These are phyloP conservation scores for Sebastes schlegelii DNA, from an alignment of 2,113 vertebrate genomes.

Conservation along the genomic window DNA sequence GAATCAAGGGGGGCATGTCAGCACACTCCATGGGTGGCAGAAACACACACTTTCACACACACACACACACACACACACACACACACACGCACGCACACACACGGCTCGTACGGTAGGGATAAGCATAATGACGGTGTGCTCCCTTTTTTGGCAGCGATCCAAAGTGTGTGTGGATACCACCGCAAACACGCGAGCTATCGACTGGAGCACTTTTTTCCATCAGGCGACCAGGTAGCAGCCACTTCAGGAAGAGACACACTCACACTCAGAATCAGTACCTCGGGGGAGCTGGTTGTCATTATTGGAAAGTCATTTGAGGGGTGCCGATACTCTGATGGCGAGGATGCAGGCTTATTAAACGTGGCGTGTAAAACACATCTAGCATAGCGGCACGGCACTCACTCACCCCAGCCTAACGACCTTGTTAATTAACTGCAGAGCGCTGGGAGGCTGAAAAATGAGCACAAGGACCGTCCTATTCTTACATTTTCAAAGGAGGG, in stretches of 20 bases:
- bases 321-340: conserved; percentile 64
- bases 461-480: conserved; percentile 57
- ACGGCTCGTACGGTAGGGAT: conserved; percentile 42
- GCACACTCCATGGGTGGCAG: conserved; percentile 70
- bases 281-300: conserved; percentile 66
- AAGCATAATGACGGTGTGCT: conserved; percentile 37
- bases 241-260: conserved; percentile 15
- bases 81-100: conserved; percentile 12
- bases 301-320: conserved; percentile 77
- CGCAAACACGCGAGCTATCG: conserved; percentile 23
- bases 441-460: conserved; percentile 59
- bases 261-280: conserved; percentile 17
- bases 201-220: conserved; percentile 41
- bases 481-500: conserved; percentile 51
- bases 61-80: conserved; percentile 17
- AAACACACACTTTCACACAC: conserved; percentile 35
- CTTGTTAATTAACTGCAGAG: conserved; percentile 71
- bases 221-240: conserved; percentile 30
- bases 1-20: conserved; percentile 57
- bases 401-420: conserved; percentile 55
- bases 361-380: conserved; percentile 60
- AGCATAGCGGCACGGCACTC: conserved; percentile 46
- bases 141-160: conserved; percentile 31
- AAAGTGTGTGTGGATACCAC: conserved; percentile 3
- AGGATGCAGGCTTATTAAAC: conserved; percentile 71